Evolutionary conservation across 2,113 vertebrate genomes (phyloP), one percentile per base, ranked within the genome.

Genomic region (Lepisosteus oculatus): DNA sequence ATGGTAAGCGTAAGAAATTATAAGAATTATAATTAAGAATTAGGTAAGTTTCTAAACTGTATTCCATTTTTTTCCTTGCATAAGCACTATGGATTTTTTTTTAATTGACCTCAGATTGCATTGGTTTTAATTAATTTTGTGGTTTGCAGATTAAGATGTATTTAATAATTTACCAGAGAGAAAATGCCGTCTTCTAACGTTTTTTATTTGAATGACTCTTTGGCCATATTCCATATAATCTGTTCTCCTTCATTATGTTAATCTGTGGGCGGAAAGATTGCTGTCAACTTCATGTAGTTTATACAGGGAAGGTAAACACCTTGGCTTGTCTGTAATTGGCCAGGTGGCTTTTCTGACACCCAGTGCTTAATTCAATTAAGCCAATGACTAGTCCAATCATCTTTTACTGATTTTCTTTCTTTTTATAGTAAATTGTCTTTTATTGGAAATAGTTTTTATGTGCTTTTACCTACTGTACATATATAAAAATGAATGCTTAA

Each of bases 301-400:
- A 84, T 85, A 90, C 88, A 86, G 90, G 85, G 85, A 88, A 76
- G 88, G 92, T 94, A 95, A 96, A 96, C 93, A 95, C 90, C 91
- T 92, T 88, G 87, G 90, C 89, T 87, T 90, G 86, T 85, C 90
- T 90, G 85, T 95, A 94, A 95, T 93, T 93, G 92, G 92, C 91
- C 94, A 96, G 94, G 93, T 95, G 93, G 94, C 91, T 92, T 17
- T 55, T 57, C 86, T 90, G 90, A 93, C 90, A 90, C 88, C 89
- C 85, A 4, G 90, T 90, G 96, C 96, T 97, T 98, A 97, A 97
- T 98, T 98, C 94, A 97, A 96, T 98, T 97, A 98, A 92, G 92
- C 90, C 88, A 90, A 89, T 89, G 91, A 93, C 94, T 90, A 91
- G 89, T 94, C 88, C 81, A 80, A 88, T 94, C 92, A 94, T 96